These are phyloP conservation scores for Diplazon laetatorius DNA, from an alignment of 2,888 invertebrate genomes.

Conservation along the genomic window DNA sequence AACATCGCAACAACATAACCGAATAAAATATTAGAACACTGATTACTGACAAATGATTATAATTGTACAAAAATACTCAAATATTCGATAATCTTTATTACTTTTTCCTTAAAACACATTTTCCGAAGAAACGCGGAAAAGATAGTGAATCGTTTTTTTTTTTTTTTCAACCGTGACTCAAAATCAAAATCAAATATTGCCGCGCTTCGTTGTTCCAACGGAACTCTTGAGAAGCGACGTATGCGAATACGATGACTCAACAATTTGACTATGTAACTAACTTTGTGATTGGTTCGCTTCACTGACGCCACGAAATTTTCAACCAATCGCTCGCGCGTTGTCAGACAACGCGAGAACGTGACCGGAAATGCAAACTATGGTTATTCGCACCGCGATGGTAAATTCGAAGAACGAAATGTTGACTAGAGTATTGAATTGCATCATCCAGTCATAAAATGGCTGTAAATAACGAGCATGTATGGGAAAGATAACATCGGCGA, in stretches of 20 bases:
- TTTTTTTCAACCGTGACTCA: background rate
- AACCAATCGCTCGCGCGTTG: slow-evolving; percentile 30
- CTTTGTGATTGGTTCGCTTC: slow-evolving; percentile 65
- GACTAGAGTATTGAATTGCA: slow-evolving; percentile 60
- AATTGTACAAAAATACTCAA: too few relatives aligned
- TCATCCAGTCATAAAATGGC: slow-evolving; percentile 64
- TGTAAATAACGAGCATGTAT: slow-evolving; percentile 61
- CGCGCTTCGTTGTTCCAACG: slow-evolving; percentile 38
- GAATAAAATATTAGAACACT: too few relatives aligned
- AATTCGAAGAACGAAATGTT: slow-evolving; percentile 1
- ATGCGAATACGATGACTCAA: slow-evolving; percentile 69
- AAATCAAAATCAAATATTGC: slow-evolving; percentile 33
- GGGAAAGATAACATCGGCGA: slow-evolving; percentile 52
- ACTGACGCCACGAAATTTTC: slow-evolving; percentile 49
- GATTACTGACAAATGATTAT: too few relatives aligned
- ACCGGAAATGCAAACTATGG: slow-evolving; percentile 64
- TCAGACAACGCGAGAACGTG: slow-evolving; percentile 20
- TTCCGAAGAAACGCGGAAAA: too few relatives aligned
- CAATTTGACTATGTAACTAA: slow-evolving; percentile 65
- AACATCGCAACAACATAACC: too few relatives aligned
- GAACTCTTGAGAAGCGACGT: background rate
- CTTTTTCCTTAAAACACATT: too few relatives aligned
- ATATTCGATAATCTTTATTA: too few relatives aligned
- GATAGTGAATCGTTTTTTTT: too few relatives aligned
- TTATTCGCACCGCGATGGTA: slow-evolving; percentile 15